Evolutionary conservation across 2,113 vertebrate species (phyloP).

Genomic region (Manacus vitellinus): DNA sequence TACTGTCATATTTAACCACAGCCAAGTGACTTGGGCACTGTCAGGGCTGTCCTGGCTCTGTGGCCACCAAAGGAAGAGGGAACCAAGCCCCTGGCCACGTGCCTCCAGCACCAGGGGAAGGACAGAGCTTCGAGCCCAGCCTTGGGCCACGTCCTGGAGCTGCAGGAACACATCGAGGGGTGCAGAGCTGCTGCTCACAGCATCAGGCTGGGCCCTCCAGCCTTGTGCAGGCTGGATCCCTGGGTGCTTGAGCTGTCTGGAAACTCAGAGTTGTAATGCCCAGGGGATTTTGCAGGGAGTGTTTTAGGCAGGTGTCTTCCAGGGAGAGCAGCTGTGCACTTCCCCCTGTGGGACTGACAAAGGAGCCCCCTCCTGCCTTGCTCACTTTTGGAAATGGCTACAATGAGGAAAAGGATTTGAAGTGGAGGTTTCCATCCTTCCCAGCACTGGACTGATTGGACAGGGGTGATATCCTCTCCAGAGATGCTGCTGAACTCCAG

Average conservation of each 20-base stretch:
- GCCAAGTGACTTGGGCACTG: background rate
- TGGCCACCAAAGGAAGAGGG: background rate
- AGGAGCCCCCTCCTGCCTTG: accelerated
- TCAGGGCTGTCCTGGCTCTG: background rate
- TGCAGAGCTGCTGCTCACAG: background rate
- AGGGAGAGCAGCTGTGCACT: background rate
- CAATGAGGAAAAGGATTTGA: background rate
- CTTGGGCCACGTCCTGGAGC: background rate
- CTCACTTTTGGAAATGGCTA: background rate
- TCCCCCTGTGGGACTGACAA: too few relatives aligned
- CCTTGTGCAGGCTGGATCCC: accelerated
- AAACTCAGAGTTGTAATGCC: background rate
- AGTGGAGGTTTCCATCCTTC: background rate
- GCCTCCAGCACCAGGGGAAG: background rate
- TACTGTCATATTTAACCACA: background rate
- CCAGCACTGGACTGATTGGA: accelerated
- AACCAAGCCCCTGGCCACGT: background rate
- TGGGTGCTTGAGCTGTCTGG: background rate
- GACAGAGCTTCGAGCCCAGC: background rate
- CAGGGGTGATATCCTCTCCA: background rate
- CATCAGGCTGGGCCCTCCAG: background rate
- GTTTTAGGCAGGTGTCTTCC: background rate
- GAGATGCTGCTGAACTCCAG: background rate
- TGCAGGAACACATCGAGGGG: accelerated
- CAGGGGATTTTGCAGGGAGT: background rate